phyloP scores from a whole-genome alignment of 2,888 invertebrate species.

The Mesorhabditis belari region DNA sequence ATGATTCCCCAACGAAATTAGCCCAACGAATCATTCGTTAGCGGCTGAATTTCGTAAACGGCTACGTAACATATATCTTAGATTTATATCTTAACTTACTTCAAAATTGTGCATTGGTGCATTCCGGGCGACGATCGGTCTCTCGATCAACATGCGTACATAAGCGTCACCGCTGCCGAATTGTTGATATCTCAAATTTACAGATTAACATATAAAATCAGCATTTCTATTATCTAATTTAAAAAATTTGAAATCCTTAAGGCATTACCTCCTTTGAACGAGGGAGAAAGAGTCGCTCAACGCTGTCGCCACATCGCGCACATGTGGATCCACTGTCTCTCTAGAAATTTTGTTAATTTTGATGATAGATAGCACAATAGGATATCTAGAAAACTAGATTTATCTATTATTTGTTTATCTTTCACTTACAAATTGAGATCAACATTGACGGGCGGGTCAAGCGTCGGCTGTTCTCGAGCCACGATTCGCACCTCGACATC shows the following conservation, averaged over 20 bases:
- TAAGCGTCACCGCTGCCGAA: conserved; percentile 13
- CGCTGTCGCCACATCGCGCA: conserved; percentile 13
- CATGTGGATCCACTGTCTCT: conserved; percentile 16
- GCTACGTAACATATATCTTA: too few species aligned
- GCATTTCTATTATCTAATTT: too few species aligned
- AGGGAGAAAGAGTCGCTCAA: conserved; percentile 19
- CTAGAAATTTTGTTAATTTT: conserved; percentile 6
- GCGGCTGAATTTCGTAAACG: too few species aligned
- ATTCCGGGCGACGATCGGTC: conserved; percentile 7
- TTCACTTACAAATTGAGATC: neutral
- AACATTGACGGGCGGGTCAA: conserved; percentile 11
- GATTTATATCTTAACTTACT: conserved; percentile 1
- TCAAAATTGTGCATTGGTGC: conserved; percentile 13
- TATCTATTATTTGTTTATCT: neutral
- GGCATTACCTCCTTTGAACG: conserved; percentile 8
- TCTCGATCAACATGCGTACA: conserved; percentile 6
- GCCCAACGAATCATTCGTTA: too few species aligned
- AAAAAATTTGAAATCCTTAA: neutral
- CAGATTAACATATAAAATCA: too few species aligned
- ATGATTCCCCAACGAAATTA: too few species aligned
- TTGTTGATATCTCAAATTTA: conserved; percentile 13
- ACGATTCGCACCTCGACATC: conserved; percentile 36
- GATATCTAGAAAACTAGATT: neutral
- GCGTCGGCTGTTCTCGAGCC: conserved; percentile 8
- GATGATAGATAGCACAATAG: neutral